Evolutionary conservation across 30 jellyfish, hydroid and myxozoan species (phyloP).

Genomic region (Turritopsis dohrnii): DNA sequence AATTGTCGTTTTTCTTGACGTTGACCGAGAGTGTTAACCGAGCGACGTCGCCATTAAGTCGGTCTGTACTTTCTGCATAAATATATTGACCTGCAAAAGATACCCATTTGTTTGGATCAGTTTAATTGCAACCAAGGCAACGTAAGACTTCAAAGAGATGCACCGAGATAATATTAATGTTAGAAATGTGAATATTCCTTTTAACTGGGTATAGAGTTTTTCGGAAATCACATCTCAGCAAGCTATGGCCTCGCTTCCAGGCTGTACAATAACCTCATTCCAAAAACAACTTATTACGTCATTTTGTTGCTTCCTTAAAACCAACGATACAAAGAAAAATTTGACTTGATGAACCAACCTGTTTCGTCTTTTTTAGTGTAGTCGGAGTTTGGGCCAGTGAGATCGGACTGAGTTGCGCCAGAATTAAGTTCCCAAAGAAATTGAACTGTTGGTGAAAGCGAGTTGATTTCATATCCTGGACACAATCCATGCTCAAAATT

Average conservation of each 20-base stretch:
- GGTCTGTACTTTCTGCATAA: slow-evolving; percentile 49
- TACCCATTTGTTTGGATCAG: too few species aligned
- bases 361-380: neutral
- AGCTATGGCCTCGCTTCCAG: too few species aligned
- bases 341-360: neutral
- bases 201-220: neutral
- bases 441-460: neutral
- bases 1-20: slow-evolving; percentile 12
- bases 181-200: too few species aligned
- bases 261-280: too few species aligned
- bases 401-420: neutral
- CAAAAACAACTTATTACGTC: neutral
- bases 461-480: neutral
- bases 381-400: slow-evolving; percentile 8
- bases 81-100: slow-evolving; percentile 42
- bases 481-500: slow-evolving; percentile 5
- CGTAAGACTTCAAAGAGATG: too few species aligned
- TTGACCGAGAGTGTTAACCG: slow-evolving; percentile 20
- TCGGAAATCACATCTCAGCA: too few species aligned
- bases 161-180: too few species aligned
- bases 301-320: neutral
- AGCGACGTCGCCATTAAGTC: slow-evolving; percentile 47
- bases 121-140: too few species aligned
- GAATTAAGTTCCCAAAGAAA: neutral
- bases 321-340: neutral